Evolutionary conservation across 2,113 vertebrate species (phyloP).

Genomic region (Climacteris rufus): DNA sequence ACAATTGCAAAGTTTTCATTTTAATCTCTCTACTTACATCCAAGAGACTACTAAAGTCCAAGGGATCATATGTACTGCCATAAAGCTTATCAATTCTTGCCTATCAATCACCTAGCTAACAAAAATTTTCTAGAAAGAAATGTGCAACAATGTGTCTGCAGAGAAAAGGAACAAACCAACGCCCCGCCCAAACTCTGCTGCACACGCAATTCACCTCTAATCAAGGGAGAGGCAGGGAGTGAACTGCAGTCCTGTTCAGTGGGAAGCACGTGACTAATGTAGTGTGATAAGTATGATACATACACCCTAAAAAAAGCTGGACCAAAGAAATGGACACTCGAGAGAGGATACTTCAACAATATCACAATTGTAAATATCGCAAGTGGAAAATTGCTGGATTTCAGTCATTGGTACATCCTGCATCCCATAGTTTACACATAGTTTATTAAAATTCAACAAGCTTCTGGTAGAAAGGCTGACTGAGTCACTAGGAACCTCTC

Average conservation of each 20-base stretch:
- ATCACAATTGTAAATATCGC: not conserved
- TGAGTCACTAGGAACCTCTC: not conserved
- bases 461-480: not conserved
- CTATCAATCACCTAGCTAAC: not conserved
- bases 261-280: not conserved
- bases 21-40: not conserved
- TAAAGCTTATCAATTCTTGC: not conserved
- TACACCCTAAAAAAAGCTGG: not conserved
- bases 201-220: not conserved
- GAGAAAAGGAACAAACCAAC: not conserved
- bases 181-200: not conserved
- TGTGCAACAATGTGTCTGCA: fast-evolving
- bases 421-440: not conserved
- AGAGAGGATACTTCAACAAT: not conserved
- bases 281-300: not conserved
- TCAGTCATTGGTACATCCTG: not conserved
- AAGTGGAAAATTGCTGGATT: not conserved
- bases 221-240: not conserved
- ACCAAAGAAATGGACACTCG: not conserved
- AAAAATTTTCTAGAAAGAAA: not conserved
- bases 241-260: not conserved
- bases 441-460: not conserved
- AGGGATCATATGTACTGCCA: not conserved
- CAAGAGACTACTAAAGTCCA: not conserved
- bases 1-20: not conserved